Evolutionary conservation across 2,113 vertebrate species (phyloP), one percentile per base, ranked within the genome.

Genomic region (Lipophrys pholis): DNA sequence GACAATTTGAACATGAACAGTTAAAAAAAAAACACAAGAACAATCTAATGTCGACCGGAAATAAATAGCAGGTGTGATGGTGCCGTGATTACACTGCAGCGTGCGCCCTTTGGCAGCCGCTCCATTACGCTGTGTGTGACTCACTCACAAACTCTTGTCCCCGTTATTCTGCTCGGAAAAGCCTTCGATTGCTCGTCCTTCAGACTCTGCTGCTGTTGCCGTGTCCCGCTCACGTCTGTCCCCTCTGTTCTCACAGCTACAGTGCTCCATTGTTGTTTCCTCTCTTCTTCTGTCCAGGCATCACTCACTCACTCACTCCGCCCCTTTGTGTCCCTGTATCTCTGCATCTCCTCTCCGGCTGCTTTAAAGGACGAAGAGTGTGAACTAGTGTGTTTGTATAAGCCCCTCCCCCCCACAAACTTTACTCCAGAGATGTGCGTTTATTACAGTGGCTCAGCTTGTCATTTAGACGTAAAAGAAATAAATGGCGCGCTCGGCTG

Each of bases 1-100:
- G n/a, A n/a, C 12, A 43, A 41, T 38, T 52, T 45, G 36, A 82
- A 61, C 63, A 36, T 64, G 60, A 63, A 7, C 10, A 39, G 61
- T 21, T 56, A 1, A 5, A 64, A 64, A 8, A 48, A 78, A 39
- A 30, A 56, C 41, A 15, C 5, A 30, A 82, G 60, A 30, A 49
- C 11, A 30, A 30, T 30, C 21, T 30, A 4, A 30, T 30, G 21
- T 2, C 4, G 21, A 30, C 21, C 4, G 21, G 21, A 30, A 30
- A 30, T 30, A 30, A 30, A 30, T 30, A 30, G 21, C 21, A 30
- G 21, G 21, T 30, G 21, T 30, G 21, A 30, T 30, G 21, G 48
- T 40, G 4, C 56, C 50, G 60, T 43, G 43, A 56, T 57, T 52
- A 69, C 41, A 17, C 17, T 5, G 6, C 15, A 30, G 53, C 3